Conservation (phyloP, 2,113 vertebrate genomes). For the Lamprotornis superbus region DNA sequence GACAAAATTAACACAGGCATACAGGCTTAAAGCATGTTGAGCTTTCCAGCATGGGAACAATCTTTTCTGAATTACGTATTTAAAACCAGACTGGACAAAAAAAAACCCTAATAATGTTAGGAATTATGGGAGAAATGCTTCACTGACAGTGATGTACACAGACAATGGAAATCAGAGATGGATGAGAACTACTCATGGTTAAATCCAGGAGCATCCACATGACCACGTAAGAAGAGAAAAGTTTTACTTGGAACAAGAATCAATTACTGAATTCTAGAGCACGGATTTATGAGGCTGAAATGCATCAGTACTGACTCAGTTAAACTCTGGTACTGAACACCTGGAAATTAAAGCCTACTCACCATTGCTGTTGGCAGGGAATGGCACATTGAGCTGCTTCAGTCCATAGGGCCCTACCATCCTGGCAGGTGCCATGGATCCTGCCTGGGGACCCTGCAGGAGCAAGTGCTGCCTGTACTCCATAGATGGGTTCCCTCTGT, state of each 20-base stretch:
- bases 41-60: neutral
- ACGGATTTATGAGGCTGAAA: neutral
- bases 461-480: constrained; percentile 77
- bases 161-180: neutral
- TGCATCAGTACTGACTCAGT: neutral
- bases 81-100: neutral
- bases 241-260: neutral
- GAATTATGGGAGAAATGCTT: neutral
- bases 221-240: rapidly evolving
- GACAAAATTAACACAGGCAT: rapidly evolving
- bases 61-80: neutral
- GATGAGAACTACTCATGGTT: neutral
- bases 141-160: neutral
- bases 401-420: constrained; percentile 74
- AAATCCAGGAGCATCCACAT: neutral
- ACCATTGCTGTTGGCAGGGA: constrained; percentile 83
- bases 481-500: constrained; percentile 71
- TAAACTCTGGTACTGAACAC: neutral
- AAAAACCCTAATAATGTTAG: neutral
- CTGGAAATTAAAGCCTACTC: constrained; percentile 28
- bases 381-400: constrained; percentile 78
- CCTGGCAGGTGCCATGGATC: constrained; percentile 67
- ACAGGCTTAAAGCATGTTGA: neutral
- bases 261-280: neutral
- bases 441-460: constrained; percentile 73